Evolutionary conservation across 2,113 vertebrate genomes (phyloP).

Genomic region (Bostrychus sinensis): DNA sequence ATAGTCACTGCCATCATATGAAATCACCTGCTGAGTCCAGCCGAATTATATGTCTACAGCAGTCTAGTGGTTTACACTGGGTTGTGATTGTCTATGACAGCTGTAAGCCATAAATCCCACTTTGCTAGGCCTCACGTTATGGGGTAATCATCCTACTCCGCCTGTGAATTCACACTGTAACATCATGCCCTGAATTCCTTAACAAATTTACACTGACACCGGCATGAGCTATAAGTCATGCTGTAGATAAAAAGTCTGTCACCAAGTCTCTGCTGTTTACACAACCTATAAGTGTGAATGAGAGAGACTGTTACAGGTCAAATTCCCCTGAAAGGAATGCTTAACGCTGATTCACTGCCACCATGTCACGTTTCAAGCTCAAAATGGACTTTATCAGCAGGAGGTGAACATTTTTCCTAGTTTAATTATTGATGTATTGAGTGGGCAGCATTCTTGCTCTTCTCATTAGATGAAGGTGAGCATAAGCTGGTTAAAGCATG

Average conservation of each 20-base stretch:
- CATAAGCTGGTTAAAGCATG: slow-evolving; percentile 68
- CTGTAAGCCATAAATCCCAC: slow-evolving; percentile 49
- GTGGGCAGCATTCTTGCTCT: neutral
- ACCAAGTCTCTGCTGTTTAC: slow-evolving; percentile 18
- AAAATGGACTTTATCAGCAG: neutral
- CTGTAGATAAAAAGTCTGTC: slow-evolving; percentile 37
- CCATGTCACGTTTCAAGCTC: neutral
- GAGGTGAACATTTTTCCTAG: neutral
- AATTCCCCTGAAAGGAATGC: slow-evolving; percentile 7
- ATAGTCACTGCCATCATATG: neutral
- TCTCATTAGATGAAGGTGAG: slow-evolving; percentile 32
- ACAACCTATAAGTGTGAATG: neutral
- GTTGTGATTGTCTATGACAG: slow-evolving; percentile 43
- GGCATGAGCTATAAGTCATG: slow-evolving; percentile 35
- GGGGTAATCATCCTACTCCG: slow-evolving; percentile 18
- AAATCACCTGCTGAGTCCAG: slow-evolving; percentile 1
- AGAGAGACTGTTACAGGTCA: neutral
- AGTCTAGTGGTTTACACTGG: slow-evolving; percentile 17
- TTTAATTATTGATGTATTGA: slow-evolving; percentile 23
- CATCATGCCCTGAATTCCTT: slow-evolving; percentile 43
- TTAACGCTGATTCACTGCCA: neutral
- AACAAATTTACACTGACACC: slow-evolving; percentile 24
- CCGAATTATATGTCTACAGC: slow-evolving; percentile 8
- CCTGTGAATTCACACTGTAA: slow-evolving; percentile 36
- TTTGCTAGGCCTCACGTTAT: slow-evolving; percentile 22